phyloP scores from a whole-genome alignment of 2,888 invertebrate genomes.

The Zaprionus obscuricornis region DNA sequence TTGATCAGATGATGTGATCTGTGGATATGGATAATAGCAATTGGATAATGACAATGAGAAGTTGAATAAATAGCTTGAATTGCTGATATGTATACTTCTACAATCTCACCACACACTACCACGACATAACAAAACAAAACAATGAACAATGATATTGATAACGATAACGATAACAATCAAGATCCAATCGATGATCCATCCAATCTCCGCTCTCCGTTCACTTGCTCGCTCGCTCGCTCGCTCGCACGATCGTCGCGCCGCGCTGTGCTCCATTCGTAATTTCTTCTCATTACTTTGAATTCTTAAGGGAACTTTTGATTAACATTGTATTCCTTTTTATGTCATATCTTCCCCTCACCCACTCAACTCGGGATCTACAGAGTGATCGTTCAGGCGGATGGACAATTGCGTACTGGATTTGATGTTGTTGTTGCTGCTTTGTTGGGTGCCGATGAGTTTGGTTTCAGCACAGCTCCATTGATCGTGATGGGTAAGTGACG shows the following conservation, averaged over 20 bases:
- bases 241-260: slow-evolving; percentile 77
- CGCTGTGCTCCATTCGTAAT: slow-evolving; percentile 83
- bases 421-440: slow-evolving; percentile 98
- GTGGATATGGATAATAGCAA: too few relatives aligned
- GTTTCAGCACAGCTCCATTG: slow-evolving; percentile 98
- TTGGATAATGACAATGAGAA: too few relatives aligned
- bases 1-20: too few relatives aligned
- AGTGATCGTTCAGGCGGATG: slow-evolving; percentile 97
- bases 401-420: slow-evolving; percentile 96
- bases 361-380: slow-evolving; percentile 82
- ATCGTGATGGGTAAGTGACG: slow-evolving; percentile 91
- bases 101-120: slow-evolving; percentile 30
- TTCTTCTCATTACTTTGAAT: slow-evolving; percentile 77
- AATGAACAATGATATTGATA: too few relatives aligned
- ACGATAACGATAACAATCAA: slow-evolving; percentile 19
- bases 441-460: slow-evolving; percentile 99
- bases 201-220: slow-evolving; percentile 57
- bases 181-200: slow-evolving; percentile 20
- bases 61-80: too few relatives aligned
- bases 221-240: slow-evolving; percentile 64
- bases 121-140: slow-evolving; percentile 24
- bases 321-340: slow-evolving; percentile 75
- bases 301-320: slow-evolving; percentile 48
- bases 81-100: too few relatives aligned
- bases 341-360: slow-evolving; percentile 59